These are phyloP conservation scores for Megaleporinus macrocephalus DNA, from an alignment of 2,113 vertebrate genomes.

Conservation along the genomic window DNA sequence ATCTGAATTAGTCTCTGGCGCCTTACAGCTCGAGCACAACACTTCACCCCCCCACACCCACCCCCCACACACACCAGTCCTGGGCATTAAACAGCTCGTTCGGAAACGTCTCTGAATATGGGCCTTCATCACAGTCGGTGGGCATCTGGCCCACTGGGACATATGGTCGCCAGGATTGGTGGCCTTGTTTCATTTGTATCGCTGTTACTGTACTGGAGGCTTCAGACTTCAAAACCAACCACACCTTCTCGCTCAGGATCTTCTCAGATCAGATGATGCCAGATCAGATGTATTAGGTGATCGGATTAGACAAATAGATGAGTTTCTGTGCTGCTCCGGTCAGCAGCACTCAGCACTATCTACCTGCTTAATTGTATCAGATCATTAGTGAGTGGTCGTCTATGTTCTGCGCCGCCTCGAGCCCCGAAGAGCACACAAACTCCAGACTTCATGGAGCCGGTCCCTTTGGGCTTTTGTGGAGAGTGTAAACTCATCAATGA, in stretches of 20 bases:
- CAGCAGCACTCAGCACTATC: not conserved
- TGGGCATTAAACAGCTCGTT: not conserved
- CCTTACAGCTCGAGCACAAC: not conserved
- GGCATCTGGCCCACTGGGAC: not conserved
- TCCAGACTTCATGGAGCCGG: constrained; percentile 87
- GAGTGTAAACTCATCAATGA: constrained; percentile 80
- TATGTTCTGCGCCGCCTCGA: constrained; percentile 24
- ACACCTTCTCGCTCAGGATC: not conserved
- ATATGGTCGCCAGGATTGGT: not conserved
- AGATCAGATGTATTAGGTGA: not conserved
- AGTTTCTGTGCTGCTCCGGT: not conserved
- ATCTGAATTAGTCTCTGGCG: constrained; percentile 51
- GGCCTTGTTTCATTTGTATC: not conserved
- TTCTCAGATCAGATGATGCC: not conserved
- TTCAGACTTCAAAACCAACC: not conserved
- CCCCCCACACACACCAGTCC: too few relatives aligned
- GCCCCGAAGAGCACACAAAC: constrained; percentile 59
- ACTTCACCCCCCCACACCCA: not conserved
- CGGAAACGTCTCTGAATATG: constrained; percentile 10
- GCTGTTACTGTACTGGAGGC: not conserved
- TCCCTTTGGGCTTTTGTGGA: constrained; percentile 60
- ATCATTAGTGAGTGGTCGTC: constrained; percentile 23
- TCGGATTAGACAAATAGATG: not conserved
- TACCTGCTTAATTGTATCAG: constrained; percentile 34
- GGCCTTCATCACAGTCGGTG: not conserved